Evolutionary conservation across 2,888 invertebrate genomes (phyloP), one percentile per base, ranked within the genome.

Genomic region (Erebia aethiops): DNA sequence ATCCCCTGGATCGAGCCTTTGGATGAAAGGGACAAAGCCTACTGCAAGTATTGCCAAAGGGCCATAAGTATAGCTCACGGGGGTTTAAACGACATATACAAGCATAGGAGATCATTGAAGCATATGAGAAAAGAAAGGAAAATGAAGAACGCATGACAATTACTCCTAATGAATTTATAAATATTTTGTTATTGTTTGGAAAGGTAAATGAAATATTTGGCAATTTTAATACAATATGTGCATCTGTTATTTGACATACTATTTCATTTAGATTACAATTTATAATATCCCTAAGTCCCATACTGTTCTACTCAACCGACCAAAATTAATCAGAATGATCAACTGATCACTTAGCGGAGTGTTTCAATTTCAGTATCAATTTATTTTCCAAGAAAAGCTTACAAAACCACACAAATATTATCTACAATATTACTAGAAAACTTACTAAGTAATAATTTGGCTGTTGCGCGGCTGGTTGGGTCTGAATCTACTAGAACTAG

Each of bases 1-100:
- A 68, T 60, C 26, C 71, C 71, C 7, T 71, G 71, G 71, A 71
- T 71, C 11, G 68, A 71, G n/a, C 60, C 68, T 13, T 35, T 65
- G 60, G 60, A 68, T 10, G 67, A 68, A 61, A 68, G 14, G 54
- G 54, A 49, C 11, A 71, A 71, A 54, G 71, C 63, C 8, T 68
- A 62, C 43, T 71, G 71, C 51, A 71, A 71, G 35, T 18, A 67
- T 16, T 71, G 71, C 16, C 16, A 52, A 43, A 49, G 52, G 14
- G 67, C 63, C 16, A 62, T 71, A 0, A 67, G 67, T 18, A 60
- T 71, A 16, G 67, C 67, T 10, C 71, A 71, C n/a, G 71, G 71
- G 0, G 71, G 71, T 1, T 46, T 70, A 1, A 70, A 70, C 52
- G 67, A 68, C 14, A 46, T 68, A 14, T 46, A 71, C 3, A 68